These are phyloP conservation scores for Psittacus erithacus DNA, from an alignment of 2,113 vertebrate species.

Conservation along the genomic window DNA sequence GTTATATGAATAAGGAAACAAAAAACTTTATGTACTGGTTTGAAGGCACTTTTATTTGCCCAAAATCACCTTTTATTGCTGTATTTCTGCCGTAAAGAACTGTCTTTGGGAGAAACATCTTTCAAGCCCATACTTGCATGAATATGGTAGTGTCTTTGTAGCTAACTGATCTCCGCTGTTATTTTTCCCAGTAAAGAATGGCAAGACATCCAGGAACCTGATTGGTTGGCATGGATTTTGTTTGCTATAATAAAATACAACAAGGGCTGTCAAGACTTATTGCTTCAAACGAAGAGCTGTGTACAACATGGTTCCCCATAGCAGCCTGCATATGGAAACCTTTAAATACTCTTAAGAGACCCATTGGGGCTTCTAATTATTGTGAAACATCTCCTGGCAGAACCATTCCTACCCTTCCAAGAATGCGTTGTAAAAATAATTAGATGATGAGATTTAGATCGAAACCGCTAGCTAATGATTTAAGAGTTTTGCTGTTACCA, in stretches of 20 bases:
- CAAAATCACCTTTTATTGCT: neutral
- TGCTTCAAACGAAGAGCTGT: constrained; percentile 75
- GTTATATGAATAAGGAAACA: neutral
- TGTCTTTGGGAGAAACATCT: neutral
- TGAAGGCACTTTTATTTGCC: neutral
- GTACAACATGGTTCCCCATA: constrained; percentile 69
- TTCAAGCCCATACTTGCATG: neutral
- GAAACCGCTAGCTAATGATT: constrained; percentile 79
- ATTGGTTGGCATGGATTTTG: constrained; percentile 76
- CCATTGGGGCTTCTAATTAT: constrained; percentile 83
- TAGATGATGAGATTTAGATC: constrained; percentile 83
- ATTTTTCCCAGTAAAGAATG: constrained; percentile 48
- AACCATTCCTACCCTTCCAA: constrained; percentile 78
- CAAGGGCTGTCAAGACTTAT: constrained; percentile 75
- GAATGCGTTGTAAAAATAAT: constrained; percentile 82
- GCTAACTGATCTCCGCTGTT: neutral
- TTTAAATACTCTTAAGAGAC: constrained; percentile 83
- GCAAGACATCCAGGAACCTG: constrained; percentile 44
- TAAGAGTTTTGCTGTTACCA: constrained; percentile 62
- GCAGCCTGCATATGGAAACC: constrained; percentile 80
- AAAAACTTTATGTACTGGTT: neutral
- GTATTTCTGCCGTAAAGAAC: neutral
- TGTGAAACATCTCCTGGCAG: constrained; percentile 83
- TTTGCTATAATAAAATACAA: constrained; percentile 79
- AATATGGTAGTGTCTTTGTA: neutral